Base-by-base conservation (phyloP, 2,888 invertebrate genomes). In the Pandemis heparana region DNA sequence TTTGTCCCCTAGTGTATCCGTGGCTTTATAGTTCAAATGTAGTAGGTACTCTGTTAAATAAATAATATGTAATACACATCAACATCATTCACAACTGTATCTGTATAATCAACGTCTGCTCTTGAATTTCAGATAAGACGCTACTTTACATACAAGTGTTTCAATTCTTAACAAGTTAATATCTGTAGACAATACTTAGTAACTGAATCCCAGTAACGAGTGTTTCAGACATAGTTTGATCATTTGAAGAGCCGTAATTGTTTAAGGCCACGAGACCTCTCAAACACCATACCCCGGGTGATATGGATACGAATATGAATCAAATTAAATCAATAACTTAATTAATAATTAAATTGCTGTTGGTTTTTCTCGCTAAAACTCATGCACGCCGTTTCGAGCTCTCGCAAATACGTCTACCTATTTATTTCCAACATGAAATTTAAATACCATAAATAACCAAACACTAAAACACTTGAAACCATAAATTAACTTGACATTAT, bases 401-500 rank as follows among this genome's bases (percentile, higher is more conserved):
- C 53, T 10, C 53, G 18, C 16, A 10, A 18, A 18, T 53, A 16
- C 16, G 2, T 14, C 48, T n/a, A 53, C 56, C 2, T 12, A 56
- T 56, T 53, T 53, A 16, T n/a, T 56, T 23, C 56, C 56, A 56
- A 12, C 53, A 56, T 12, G 23, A 23, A 56, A 56, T 23, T 56
- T 23, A 46, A 23, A 63, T 23, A 63, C 8, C n/a, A 32, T 23
- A 46, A 46, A 46, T 32, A 46, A 23, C 16, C 4, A 7, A 61
- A 64, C 32, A 18, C 48, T 48, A 39, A 73, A 73, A 72, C 66
- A 67, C 61, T 67, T 65, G 18, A 32, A 70, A 63, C 38, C 81
- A 82, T 87, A 87, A 87, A 86, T 84, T 84, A 79, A 87, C 85
- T 79, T 83, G 80, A 82, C 86, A 87, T 87, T 87, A 88, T 87